Evolutionary conservation across 1,140 invertebrate genomes (phyloP).

Genomic region (Scaptomyza graminum): DNA sequence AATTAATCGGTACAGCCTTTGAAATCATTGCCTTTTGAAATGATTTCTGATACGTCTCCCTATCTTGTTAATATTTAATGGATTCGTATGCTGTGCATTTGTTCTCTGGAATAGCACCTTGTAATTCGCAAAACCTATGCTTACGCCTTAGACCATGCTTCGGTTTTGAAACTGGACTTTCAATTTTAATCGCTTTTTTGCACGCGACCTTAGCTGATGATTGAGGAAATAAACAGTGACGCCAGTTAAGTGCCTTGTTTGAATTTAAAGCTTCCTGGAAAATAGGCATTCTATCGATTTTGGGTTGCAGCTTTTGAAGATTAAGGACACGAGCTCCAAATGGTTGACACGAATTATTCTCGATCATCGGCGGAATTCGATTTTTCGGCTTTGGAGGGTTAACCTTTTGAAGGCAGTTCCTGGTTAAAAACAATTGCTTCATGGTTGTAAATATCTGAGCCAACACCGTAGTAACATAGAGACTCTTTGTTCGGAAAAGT

Average conservation of each 20-base stretch:
- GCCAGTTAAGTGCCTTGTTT: neutral
- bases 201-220: neutral
- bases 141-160: neutral
- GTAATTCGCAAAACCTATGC: neutral
- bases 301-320: neutral
- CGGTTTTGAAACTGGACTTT: neutral
- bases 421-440: constrained; percentile 13
- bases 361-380: neutral
- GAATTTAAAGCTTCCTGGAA: constrained; percentile 2
- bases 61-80: neutral
- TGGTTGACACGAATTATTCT: neutral
- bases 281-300: neutral
- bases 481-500: constrained; percentile 14
- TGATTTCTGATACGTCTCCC: neutral
- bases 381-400: neutral
- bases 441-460: neutral
- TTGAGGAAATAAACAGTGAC: neutral
- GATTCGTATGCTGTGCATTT: constrained; percentile 1
- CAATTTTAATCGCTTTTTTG: neutral
- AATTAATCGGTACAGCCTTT: neutral
- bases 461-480: constrained; percentile 14
- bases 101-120: neutral
- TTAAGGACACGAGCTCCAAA: neutral
- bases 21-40: neutral
- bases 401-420: constrained; percentile 2